phyloP scores from a whole-genome alignment of 1,140 invertebrate species.

The Wasmannia auropunctata region DNA sequence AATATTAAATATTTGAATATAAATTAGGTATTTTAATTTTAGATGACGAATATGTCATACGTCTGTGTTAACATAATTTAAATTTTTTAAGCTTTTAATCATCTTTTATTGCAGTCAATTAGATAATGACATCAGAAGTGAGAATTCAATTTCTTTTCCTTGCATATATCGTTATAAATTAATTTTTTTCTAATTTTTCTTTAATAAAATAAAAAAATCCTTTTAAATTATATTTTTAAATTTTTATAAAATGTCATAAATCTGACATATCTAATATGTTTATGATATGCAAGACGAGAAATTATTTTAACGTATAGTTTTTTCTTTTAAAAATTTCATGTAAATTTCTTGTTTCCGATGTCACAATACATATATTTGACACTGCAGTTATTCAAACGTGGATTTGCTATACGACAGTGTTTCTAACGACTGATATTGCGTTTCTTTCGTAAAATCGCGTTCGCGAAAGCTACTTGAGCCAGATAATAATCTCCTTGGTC shows the following conservation, averaged over 20 bases:
- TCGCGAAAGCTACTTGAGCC: constrained; percentile 55
- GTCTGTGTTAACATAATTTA: not conserved
- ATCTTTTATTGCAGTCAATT: not conserved
- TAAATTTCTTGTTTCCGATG: not conserved
- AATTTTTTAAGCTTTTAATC: not conserved
- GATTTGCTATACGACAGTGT: constrained; percentile 37
- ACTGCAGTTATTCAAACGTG: not conserved
- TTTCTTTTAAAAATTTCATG: not conserved
- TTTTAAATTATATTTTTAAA: too few species aligned
- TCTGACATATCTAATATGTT: not conserved
- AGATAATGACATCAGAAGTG: not conserved
- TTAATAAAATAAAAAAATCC: too few species aligned
- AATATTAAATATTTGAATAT: constrained; percentile 6
- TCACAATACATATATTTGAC: not conserved
- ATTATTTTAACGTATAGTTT: not conserved
- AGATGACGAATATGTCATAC: not conserved
- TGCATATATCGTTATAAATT: not conserved
- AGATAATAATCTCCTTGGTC: constrained; percentile 56
- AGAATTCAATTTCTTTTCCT: constrained; percentile 1
- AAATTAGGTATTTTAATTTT: not conserved
- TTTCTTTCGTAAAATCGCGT: constrained; percentile 42
- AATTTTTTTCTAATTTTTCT: not conserved
- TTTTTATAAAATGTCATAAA: not conserved
- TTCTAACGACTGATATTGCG: not conserved
- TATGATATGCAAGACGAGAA: not conserved